Percentiles rank a stretch among this genome's conserved stretches.
Evolutionary conservation across 2,888 invertebrate species (phyloP).

Genomic region (Dasysyrphus albostriatus): DNA sequence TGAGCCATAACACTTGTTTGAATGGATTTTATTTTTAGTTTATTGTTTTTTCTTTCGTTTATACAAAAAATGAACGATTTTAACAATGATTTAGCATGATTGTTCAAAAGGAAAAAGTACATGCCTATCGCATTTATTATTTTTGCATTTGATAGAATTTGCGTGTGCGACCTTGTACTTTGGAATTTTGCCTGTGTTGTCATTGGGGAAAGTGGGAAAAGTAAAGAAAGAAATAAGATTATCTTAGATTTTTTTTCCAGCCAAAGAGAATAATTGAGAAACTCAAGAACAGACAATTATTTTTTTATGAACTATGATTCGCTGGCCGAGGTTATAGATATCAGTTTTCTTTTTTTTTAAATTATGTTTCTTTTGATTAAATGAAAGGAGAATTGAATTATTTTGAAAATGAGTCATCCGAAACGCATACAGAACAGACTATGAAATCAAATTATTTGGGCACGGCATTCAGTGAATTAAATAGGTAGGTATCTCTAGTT

Average conservation of each 20-base stretch:
- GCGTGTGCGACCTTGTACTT: constrained; percentile 72
- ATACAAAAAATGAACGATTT: constrained; percentile 83
- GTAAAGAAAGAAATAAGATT: constrained; percentile 40
- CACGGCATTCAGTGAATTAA: constrained; percentile 6
- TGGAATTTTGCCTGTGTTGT: constrained; percentile 39
- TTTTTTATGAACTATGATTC: not conserved
- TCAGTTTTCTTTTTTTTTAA: not conserved
- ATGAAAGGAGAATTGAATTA: constrained; percentile 6
- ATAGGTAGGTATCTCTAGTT: not conserved
- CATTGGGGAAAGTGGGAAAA: constrained; percentile 42
- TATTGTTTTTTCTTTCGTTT: constrained; percentile 16
- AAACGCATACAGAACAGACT: constrained; percentile 12
- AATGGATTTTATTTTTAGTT: constrained; percentile 65
- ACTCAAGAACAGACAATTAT: not conserved
- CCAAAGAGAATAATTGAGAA: not conserved
- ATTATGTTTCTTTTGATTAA: not conserved
- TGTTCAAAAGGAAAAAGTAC: not conserved
- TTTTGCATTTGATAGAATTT: constrained; percentile 55
- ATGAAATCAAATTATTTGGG: constrained; percentile 11
- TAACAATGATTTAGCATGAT: not conserved
- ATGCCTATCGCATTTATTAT: constrained; percentile 33
- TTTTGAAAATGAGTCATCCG: constrained; percentile 21
- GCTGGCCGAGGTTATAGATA: not conserved
- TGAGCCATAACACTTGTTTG: constrained; percentile 65
- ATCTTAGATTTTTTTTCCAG: constrained; percentile 21